phyloP scores from a whole-genome alignment of 2,888 invertebrate species.

The Lasioglossum marginatum region DNA sequence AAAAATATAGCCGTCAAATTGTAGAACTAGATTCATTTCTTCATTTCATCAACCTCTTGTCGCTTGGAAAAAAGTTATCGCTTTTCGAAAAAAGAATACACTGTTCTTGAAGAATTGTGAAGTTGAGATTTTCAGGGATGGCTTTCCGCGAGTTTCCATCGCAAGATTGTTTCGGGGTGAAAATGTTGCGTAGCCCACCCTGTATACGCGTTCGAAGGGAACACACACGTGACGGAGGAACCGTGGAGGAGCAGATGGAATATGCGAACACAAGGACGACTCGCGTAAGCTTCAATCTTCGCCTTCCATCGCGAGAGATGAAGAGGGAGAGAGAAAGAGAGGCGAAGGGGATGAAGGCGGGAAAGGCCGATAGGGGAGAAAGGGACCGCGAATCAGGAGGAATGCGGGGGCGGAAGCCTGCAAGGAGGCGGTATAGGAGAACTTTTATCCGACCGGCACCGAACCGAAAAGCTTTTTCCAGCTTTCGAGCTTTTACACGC shows the following conservation, averaged over 20 bases:
- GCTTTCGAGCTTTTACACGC: constrained; percentile 37
- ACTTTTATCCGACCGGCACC: constrained; percentile 78
- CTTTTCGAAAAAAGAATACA: neutral
- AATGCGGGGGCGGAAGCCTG: constrained; percentile 33
- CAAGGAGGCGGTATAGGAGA: constrained; percentile 76
- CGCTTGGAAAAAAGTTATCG: no score
- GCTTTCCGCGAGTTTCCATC: neutral
- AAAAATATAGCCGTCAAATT: neutral
- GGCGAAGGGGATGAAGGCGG: constrained; percentile 18
- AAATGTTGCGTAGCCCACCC: neutral
- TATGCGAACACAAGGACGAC: constrained; percentile 64
- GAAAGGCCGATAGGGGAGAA: constrained; percentile 29
- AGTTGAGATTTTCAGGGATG: neutral
- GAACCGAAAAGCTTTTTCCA: constrained; percentile 77
- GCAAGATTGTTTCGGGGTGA: neutral
- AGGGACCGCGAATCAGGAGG: constrained; percentile 50
- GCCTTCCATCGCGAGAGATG: constrained; percentile 66
- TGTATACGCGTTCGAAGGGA: constrained; percentile 29
- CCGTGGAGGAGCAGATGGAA: constrained; percentile 60
- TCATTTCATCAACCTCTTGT: neutral
- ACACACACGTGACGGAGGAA: constrained; percentile 41
- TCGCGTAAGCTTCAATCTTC: constrained; percentile 76
- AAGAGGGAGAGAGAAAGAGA: neutral
- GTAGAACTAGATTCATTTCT: neutral
- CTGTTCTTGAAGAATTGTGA: neutral